phyloP scores from a whole-genome alignment of 2,888 invertebrate species.

The Tortrix viridana region DNA sequence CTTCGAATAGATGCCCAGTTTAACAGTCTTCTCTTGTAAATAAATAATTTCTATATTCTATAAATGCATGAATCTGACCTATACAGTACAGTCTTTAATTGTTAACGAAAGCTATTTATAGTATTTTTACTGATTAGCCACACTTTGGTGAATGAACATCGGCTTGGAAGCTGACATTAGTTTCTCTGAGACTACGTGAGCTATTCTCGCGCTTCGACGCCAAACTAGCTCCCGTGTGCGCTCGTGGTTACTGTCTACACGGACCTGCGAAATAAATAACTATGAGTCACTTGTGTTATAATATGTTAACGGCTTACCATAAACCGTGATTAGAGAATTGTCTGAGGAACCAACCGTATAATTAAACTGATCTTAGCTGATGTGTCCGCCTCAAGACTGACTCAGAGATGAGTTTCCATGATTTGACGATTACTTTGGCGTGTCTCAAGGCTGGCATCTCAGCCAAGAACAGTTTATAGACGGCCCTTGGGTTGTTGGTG shows the following conservation, averaged over 20 bases:
- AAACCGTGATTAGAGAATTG: too few relatives aligned
- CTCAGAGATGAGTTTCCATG: too few relatives aligned
- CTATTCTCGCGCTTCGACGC: conserved; percentile 92
- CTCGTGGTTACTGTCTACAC: conserved; percentile 94
- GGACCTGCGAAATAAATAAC: conserved; percentile 83
- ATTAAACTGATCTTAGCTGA: too few relatives aligned
- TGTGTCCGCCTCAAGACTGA: too few relatives aligned
- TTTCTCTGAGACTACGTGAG: conserved; percentile 92
- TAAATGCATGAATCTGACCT: conserved; percentile 31
- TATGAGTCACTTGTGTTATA: conserved; percentile 17
- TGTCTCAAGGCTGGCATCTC: too few relatives aligned
- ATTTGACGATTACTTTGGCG: too few relatives aligned
- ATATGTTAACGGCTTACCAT: too few relatives aligned
- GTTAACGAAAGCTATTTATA: neutral
- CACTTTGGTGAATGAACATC: conserved; percentile 67
- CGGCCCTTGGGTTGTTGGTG: too few relatives aligned
- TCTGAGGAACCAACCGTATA: too few relatives aligned
- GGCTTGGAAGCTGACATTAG: conserved; percentile 82
- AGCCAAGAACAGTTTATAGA: too few relatives aligned
- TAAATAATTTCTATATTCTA: conserved; percentile 17
- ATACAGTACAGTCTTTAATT: neutral
- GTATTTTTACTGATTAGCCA: conserved; percentile 51
- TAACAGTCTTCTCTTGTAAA: conserved; percentile 34
- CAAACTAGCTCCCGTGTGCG: conserved; percentile 93
- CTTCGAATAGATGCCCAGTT: too few relatives aligned